Conservation (phyloP, 2,888 invertebrate species). For the Anorthoa munda region DNA sequence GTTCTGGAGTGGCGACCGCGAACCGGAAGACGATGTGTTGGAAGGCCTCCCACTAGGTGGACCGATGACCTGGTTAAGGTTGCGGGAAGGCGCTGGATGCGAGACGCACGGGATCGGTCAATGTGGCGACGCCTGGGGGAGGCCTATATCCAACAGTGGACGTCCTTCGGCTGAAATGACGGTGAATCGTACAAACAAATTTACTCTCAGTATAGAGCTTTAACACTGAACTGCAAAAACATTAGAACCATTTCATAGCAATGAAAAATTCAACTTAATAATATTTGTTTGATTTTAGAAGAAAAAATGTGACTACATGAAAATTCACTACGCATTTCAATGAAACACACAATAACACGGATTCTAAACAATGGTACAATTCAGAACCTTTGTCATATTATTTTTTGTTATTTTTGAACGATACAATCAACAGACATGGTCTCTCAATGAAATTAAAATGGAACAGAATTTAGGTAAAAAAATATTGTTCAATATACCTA, state of each 20-base stretch:
- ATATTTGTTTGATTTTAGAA: background rate
- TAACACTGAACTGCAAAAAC: too few relatives aligned
- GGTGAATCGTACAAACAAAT: too few relatives aligned
- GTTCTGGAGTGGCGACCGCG: too few relatives aligned
- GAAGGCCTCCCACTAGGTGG: too few relatives aligned
- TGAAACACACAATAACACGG: background rate
- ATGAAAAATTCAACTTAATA: background rate
- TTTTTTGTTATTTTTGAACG: constrained; percentile 3
- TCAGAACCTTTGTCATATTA: background rate
- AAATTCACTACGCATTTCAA: constrained; percentile 5
- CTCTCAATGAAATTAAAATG: constrained; percentile 26
- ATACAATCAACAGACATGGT: constrained; percentile 8
- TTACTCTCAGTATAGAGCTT: too few relatives aligned
- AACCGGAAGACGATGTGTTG: too few relatives aligned
- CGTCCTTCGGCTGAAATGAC: too few relatives aligned
- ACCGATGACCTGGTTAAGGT: too few relatives aligned
- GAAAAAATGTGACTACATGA: background rate
- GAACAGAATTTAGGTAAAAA: constrained; percentile 5
- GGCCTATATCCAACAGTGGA: too few relatives aligned
- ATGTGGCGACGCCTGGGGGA: too few relatives aligned
- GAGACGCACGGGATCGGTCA: too few relatives aligned
- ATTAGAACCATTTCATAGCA: background rate
- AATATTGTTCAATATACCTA: background rate
- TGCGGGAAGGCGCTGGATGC: too few relatives aligned
- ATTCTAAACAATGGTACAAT: background rate